Evolutionary conservation across 2,113 vertebrate species (phyloP).

Genomic region (Marcusenius ussheri): DNA sequence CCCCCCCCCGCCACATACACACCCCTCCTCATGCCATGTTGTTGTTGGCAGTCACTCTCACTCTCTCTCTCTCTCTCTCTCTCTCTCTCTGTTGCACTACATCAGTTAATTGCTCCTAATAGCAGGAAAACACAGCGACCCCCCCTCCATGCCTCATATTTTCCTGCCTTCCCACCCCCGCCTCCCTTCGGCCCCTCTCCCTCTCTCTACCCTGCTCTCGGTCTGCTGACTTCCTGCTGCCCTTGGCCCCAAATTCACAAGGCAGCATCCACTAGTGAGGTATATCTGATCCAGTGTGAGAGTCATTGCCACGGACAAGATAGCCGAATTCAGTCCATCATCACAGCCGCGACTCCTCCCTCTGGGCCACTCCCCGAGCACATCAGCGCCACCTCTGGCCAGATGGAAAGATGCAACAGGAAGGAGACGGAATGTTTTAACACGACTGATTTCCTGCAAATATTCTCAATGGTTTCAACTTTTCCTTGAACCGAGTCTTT

Average conservation of each 20-base stretch:
- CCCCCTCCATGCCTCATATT: neutral
- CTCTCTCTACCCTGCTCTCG: neutral
- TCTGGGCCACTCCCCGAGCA: neutral
- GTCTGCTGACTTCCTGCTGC: neutral
- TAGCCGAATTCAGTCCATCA: neutral
- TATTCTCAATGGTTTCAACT: neutral
- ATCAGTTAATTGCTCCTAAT: conserved; percentile 20
- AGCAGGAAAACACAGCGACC: neutral
- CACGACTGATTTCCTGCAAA: neutral
- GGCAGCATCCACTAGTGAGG: neutral
- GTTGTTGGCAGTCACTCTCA: neutral
- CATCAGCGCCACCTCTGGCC: neutral
- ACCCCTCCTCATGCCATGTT: conserved; percentile 14
- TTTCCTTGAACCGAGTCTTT: neutral
- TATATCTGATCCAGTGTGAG: neutral
- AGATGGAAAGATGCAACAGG: neutral
- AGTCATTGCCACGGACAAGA: neutral
- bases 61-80: conserved; percentile 8
- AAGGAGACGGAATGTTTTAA: neutral
- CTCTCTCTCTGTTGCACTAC: neutral
- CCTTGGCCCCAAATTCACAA: neutral
- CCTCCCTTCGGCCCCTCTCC: neutral
- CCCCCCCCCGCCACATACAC: neutral
- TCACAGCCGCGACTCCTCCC: neutral
- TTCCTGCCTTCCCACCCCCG: neutral